Base-by-base conservation (phyloP, 2,888 invertebrate species). In the Poecilobothrus nobilitatus region DNA sequence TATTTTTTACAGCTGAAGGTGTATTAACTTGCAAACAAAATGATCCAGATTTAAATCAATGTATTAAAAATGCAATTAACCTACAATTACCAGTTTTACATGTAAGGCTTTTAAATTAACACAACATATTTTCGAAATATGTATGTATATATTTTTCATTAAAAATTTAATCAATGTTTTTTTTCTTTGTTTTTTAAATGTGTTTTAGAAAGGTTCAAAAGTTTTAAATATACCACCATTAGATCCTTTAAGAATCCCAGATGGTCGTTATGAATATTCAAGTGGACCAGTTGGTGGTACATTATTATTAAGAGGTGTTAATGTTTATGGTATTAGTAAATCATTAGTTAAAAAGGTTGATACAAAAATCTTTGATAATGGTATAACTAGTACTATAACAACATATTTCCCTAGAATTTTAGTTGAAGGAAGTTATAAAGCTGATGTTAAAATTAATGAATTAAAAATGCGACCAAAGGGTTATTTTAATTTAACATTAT, bases 391-490 rank as follows among this genome's bases (percentile, higher is more conserved):
- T 71, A 87, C 88, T 77, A 74, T 88, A 9, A 86, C 87, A 70
- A 75, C 86, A 70, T 83, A 83, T 62, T 78, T 86, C 37, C 88
- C 89, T 0, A 82, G 82, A 72, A 75, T 88, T 12, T 76, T 81
- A 63, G 78, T 87, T 3, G 86, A 84, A 66, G 88, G 89, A 5
- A 78, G 83, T 37, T 89, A 88, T 77, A 84, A 84, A 73, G 88
- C 86, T 0, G 85, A 87, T 70, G 88, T 89, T 18, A 81, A 83
- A 61, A 81, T 89, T 69, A 88, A 88, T 71, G 81, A 84, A 12
- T 80, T 89, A 72, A 85, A 84, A 73, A 76, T 90, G 71, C 84
- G 84, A 70, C 88, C 89, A 37, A 83, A 83, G 71, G 88, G 88
- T 53, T 79, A 79, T 44, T 87, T 86, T 75, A 86, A 85, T 75